Conservation (phyloP, 1,140 invertebrate species). For the Antheraea pernyi region DNA sequence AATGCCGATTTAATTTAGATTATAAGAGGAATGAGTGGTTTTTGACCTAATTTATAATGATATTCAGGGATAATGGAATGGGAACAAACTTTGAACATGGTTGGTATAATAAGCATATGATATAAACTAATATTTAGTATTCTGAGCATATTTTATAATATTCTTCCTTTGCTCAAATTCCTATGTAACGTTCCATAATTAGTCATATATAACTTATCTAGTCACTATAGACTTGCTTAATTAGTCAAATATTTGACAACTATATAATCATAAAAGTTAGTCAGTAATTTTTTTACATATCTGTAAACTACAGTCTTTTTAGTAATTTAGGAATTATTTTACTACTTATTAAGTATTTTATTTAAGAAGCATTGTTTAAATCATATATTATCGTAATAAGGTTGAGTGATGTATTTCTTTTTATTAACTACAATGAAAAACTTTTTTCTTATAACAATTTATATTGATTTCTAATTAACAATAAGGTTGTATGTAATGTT, state of each 20-base stretch:
- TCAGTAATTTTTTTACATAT: constrained; percentile 31
- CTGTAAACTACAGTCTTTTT: constrained; percentile 9
- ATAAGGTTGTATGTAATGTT: background rate
- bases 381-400: no score
- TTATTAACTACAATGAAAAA: background rate
- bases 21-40: constrained; percentile 7
- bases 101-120: constrained; percentile 4
- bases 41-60: constrained; percentile 6
- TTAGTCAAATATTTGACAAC: constrained; percentile 4
- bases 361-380: no score
- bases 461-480: constrained; percentile 38
- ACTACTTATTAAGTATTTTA: background rate
- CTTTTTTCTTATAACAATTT: background rate
- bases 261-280: constrained; percentile 1
- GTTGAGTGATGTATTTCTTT: background rate
- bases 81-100: constrained; percentile 12
- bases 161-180: constrained; percentile 31
- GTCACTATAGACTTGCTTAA: constrained; percentile 21
- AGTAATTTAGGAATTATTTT: background rate
- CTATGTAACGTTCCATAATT: constrained; percentile 21
- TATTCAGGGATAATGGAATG: constrained; percentile 8
- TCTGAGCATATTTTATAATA: background rate
- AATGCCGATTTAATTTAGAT: constrained; percentile 31
- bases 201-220: constrained; percentile 22
- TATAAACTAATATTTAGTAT: background rate